These are phyloP conservation scores for Lepeophtheirus salmonis DNA, from an alignment of 1,140 invertebrate genomes.

Conservation along the genomic window DNA sequence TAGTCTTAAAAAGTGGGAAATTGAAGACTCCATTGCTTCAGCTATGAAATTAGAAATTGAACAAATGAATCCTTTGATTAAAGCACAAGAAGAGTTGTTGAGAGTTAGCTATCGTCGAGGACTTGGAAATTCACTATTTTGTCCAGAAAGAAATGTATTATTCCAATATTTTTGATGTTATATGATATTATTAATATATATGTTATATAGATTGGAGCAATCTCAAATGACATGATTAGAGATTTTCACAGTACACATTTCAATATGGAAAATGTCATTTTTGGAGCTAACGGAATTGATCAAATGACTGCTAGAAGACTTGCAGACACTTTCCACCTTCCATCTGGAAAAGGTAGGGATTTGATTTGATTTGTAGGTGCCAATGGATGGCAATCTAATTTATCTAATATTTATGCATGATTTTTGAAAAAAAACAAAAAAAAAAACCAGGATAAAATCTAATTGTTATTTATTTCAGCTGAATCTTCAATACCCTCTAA, in stretches of 20 bases:
- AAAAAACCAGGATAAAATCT: no score
- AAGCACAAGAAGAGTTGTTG: not conserved
- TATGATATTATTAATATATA: no score
- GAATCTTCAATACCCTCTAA: no score
- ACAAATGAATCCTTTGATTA: not conserved
- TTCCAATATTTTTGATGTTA: no score
- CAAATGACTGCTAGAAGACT: not conserved
- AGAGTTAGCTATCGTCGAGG: not conserved
- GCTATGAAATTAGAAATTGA: not conserved
- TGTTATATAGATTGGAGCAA: not conserved
- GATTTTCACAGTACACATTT: not conserved
- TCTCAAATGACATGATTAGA: not conserved
- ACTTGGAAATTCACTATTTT: not conserved
- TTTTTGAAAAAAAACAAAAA: no score
- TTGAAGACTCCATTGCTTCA: not conserved
- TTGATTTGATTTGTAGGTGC: no score
- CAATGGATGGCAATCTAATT: no score
- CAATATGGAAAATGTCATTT: not conserved
- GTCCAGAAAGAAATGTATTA: not conserved
- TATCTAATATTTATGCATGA: no score
- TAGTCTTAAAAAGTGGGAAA: not conserved
- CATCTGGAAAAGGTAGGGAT: not conserved
- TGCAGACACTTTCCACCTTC: not conserved
- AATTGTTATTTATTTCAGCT: no score
- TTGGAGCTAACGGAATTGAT: not conserved